Percentiles rank a stretch among this genome's conserved stretches.
Conservation (phyloP, 2,113 vertebrate genomes). For the Henicopernis longicauda region DNA sequence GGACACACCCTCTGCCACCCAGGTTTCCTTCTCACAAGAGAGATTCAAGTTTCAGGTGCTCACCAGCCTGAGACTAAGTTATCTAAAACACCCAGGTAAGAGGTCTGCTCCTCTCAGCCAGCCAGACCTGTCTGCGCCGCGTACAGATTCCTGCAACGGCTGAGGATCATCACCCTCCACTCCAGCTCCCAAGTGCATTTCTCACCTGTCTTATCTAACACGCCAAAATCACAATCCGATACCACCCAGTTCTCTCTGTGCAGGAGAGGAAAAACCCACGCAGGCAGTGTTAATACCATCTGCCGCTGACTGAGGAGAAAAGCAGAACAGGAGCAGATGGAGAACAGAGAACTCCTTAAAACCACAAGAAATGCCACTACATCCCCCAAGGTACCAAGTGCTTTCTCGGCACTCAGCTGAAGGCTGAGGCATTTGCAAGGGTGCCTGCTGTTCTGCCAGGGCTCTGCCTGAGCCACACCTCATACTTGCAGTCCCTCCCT, state of each 20-base stretch:
- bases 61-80: background rate
- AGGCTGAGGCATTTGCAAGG: background rate
- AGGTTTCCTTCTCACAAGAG: background rate
- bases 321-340: constrained; percentile 24
- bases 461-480: background rate
- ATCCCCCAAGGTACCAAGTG: background rate
- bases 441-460: background rate
- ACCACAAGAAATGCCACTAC: background rate
- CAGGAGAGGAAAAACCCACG: background rate
- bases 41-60: background rate
- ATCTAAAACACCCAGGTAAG: background rate
- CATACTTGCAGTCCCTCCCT: constrained; percentile 4
- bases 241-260: background rate
- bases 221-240: background rate
- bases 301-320: background rate
- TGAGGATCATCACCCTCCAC: background rate
- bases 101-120: background rate
- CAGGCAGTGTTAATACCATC: background rate
- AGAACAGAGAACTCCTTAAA: background rate
- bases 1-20: background rate
- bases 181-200: background rate
- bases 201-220: background rate
- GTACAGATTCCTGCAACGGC: background rate
- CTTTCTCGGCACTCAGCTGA: fast-evolving
- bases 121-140: background rate